A percentile compares a stretch with the other conserved stretches of the same genome.
phyloP scores from a whole-genome alignment of 2,797 vertebrate species.

The Argyrosomus regius region DNA sequence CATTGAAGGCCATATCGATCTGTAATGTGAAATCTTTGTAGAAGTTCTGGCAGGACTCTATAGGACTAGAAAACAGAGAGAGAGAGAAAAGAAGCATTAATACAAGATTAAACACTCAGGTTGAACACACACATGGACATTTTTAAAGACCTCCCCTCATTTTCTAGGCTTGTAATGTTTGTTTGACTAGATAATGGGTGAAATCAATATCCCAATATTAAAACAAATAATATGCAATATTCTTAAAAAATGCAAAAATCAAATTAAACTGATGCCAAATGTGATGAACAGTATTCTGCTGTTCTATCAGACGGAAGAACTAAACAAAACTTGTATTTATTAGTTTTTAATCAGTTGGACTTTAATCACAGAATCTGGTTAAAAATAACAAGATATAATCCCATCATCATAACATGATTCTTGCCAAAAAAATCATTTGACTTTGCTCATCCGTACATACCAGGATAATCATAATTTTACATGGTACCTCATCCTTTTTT shows the following conservation, averaged over 20 bases:
- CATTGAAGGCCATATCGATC: constrained; percentile 99
- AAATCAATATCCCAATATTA: not conserved
- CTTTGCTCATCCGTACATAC: not conserved
- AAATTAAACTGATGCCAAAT: not conserved
- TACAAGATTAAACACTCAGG: constrained; percentile 11
- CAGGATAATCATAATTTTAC: not conserved
- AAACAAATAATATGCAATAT: not conserved
- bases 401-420: not conserved
- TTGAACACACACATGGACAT: not conserved
- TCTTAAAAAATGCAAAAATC: not conserved
- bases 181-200: not conserved
- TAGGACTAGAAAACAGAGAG: constrained; percentile 88
- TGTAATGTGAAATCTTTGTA: constrained; percentile 99
- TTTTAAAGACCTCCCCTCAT: no score
- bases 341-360: no score
- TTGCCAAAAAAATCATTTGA: not conserved
- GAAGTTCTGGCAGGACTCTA: constrained; percentile 99
- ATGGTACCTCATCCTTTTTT: not conserved
- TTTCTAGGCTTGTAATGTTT: not conserved
- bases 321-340: no score
- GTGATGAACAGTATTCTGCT: no score
- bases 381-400: not conserved
- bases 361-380: no score
- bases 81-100: constrained; percentile 60
- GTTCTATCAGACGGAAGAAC: no score